Conservation (phyloP, 2,888 invertebrate species). For the Abscondita cerata region DNA sequence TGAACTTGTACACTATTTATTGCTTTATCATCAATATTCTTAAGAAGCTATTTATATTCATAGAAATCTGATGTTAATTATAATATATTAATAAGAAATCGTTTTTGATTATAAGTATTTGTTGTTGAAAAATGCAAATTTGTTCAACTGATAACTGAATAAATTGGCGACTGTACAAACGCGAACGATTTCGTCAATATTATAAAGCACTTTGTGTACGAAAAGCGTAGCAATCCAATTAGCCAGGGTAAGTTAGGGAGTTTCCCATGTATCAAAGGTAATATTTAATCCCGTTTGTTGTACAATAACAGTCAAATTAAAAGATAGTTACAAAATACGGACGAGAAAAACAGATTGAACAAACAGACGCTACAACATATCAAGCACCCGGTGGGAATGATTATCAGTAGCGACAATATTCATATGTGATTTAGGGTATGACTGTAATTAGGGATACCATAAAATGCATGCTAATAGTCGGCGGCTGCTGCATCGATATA, state of each 20-base stretch:
- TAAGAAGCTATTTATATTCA: too few species aligned
- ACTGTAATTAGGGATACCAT: slow-evolving; percentile 53
- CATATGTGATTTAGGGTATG: slow-evolving; percentile 56
- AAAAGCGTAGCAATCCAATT: slow-evolving; percentile 7
- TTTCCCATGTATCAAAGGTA: slow-evolving; percentile 14
- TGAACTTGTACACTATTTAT: too few species aligned
- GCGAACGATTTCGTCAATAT: neutral
- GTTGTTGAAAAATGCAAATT: too few species aligned
- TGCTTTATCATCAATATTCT: too few species aligned
- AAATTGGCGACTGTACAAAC: too few species aligned
- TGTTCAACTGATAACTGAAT: too few species aligned
- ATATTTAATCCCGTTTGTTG: slow-evolving; percentile 19
- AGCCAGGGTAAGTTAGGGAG: slow-evolving; percentile 10
- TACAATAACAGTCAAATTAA: slow-evolving; percentile 27
- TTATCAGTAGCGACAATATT: slow-evolving; percentile 49
- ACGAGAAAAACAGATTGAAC: slow-evolving; percentile 27
- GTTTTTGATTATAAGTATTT: too few species aligned
- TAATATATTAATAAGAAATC: too few species aligned
- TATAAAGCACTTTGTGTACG: neutral
- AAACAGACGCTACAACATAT: slow-evolving; percentile 40
- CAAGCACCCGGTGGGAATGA: slow-evolving; percentile 47
- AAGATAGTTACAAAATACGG: slow-evolving; percentile 28
- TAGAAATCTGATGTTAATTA: too few species aligned
- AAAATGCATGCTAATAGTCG: slow-evolving; percentile 52
- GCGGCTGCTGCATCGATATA: slow-evolving; percentile 56